phyloP scores from a whole-genome alignment of 1,140 invertebrate genomes.

The Solen grandis region DNA sequence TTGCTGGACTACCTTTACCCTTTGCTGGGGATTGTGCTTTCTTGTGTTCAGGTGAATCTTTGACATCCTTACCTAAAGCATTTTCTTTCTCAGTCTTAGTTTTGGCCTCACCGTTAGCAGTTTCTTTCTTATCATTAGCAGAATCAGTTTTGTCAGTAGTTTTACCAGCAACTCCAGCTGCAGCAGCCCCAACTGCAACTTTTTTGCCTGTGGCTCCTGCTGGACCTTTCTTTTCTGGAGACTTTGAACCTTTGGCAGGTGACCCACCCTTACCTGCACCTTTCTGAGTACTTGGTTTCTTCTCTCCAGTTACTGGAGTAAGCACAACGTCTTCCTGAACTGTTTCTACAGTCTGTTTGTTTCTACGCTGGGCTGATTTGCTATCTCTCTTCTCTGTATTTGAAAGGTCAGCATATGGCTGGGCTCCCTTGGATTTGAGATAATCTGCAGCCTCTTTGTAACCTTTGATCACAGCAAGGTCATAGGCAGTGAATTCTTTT shows the following conservation, averaged over 20 bases:
- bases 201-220: background rate
- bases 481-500: slow-evolving; percentile 89
- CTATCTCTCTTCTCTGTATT: slow-evolving; percentile 61
- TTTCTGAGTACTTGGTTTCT: slow-evolving; percentile 27
- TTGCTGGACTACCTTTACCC: background rate
- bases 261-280: slow-evolving; percentile 30
- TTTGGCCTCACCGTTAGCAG: background rate
- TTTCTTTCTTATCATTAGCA: too few species aligned
- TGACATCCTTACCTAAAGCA: background rate
- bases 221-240: background rate
- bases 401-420: slow-evolving; percentile 87
- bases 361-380: slow-evolving; percentile 57
- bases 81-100: background rate
- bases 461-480: slow-evolving; percentile 92
- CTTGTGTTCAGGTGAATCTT: too few species aligned
- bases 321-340: slow-evolving; percentile 13
- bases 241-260: slow-evolving; percentile 8
- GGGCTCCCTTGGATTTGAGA: slow-evolving; percentile 93
- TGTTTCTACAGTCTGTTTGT: slow-evolving; percentile 27
- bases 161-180: background rate
- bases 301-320: background rate
- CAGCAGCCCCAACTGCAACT: slow-evolving; percentile 4
- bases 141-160: slow-evolving; percentile 12
- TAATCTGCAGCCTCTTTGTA: slow-evolving; percentile 95
- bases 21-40: slow-evolving; percentile 1